phyloP scores from a whole-genome alignment of 2,113 vertebrate genomes.

The Campylomormyrus numenius region DNA sequence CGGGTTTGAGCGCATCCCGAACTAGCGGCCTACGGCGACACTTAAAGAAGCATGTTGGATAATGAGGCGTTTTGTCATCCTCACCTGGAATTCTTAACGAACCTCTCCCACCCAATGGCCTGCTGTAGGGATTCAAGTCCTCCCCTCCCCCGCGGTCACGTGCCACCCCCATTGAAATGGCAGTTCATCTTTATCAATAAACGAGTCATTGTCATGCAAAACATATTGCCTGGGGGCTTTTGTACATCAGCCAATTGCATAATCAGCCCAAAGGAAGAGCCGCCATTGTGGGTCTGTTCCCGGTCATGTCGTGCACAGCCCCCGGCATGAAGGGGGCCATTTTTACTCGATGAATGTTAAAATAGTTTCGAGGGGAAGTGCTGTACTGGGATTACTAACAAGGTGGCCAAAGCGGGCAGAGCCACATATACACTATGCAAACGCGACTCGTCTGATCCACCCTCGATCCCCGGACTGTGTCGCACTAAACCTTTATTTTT shows the following conservation, averaged over 20 bases:
- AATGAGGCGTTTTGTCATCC: background rate
- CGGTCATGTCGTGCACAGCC: background rate
- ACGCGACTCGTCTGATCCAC: background rate
- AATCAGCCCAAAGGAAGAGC: conserved; percentile 10
- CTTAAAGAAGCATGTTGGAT: background rate
- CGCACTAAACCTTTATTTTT: conserved; percentile 4
- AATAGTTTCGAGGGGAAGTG: conserved; percentile 1
- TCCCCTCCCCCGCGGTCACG: background rate
- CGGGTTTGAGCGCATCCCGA: background rate
- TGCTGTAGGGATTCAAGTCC: background rate
- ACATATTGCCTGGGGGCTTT: conserved; percentile 8
- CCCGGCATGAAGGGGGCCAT: background rate
- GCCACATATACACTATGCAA: background rate
- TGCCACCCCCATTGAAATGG: background rate
- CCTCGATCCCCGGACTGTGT: background rate
- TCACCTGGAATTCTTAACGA: background rate
- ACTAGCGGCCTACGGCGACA: background rate
- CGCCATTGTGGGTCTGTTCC: conserved; percentile 15
- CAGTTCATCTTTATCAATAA: conserved; percentile 14
- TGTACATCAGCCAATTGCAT: conserved; percentile 21
- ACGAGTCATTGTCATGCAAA: conserved; percentile 21
- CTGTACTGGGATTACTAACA: background rate
- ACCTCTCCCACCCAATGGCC: background rate
- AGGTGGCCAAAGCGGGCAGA: background rate
- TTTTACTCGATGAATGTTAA: conserved; percentile 10